phyloP scores from a whole-genome alignment of 2,888 invertebrate species.

The Eilema sororculum region DNA sequence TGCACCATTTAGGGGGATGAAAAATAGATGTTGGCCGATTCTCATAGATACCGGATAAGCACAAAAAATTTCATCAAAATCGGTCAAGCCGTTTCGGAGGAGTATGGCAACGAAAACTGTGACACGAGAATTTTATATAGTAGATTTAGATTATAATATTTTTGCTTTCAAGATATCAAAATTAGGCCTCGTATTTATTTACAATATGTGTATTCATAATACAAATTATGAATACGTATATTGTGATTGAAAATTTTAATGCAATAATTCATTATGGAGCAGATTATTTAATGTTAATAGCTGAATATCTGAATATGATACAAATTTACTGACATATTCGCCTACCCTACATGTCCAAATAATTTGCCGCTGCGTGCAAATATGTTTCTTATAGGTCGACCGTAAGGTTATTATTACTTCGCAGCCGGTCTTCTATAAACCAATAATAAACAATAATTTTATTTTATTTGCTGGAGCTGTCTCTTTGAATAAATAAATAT shows the following conservation, averaged over 20 bases:
- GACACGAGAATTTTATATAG: no score
- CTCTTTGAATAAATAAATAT: neutral
- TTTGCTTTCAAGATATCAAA: neutral
- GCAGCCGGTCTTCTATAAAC: no score
- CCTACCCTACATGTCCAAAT: no score
- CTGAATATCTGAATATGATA: neutral
- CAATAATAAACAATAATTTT: no score
- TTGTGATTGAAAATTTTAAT: conserved; percentile 9
- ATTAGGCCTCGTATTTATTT: neutral
- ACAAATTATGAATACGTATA: conserved; percentile 29
- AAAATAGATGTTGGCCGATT: no score
- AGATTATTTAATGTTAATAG: neutral
- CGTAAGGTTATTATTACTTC: neutral
- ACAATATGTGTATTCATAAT: no score
- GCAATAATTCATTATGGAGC: conserved; percentile 6
- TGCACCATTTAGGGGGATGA: no score
- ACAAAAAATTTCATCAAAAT: no score
- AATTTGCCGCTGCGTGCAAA: neutral
- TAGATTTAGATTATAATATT: neutral
- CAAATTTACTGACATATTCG: neutral
- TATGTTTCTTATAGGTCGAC: neutral
- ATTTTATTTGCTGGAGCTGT: no score
- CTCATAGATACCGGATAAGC: no score
- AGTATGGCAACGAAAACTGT: no score
- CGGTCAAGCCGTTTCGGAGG: no score